Evolutionary conservation across 2,888 invertebrate genomes (phyloP), one percentile per base, ranked within the genome.

Genomic region (Clostera curtula): DNA sequence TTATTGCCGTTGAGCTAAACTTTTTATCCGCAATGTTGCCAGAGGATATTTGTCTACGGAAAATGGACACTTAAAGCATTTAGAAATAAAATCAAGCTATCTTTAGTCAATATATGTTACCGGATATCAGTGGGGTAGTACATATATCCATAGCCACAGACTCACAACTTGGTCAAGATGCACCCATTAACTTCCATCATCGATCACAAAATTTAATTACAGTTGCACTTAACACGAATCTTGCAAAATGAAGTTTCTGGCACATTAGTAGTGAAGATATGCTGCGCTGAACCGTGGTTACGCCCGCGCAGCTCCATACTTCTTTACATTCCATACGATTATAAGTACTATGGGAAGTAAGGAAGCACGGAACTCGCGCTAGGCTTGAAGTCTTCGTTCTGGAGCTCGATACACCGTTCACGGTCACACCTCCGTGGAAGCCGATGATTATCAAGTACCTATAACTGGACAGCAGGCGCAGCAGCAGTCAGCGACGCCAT

Each of bases 321-420:
- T 95, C 95, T 95, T 95, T 95, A 95, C 95, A 95, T 95, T 95
- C 95, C 95, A 95, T 95, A 95, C 85, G 89, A 77, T 88, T 83
- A 82, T 68, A 87, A 86, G 75, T 86, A 91, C 91, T 94, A 93
- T 93, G 93, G 93, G 92, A 93, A 93, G 93, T 93, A 93, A 93
- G 92, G 93, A 94, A 94, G 94, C 92, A 94, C 93, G 93, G 93
- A 92, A 91, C 92, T 89, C 85, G 86, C 87, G 85, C 85, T 74
- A 85, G 85, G 87, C 85, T 71, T 58, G 55, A 17, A 33, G 33
- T 66, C 66, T 75, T 72, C 67, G 37, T 23, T 70, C 62, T 72
- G 70, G 58, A 41, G 33, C 40, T 31, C 34, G 53, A 40, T 44
- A 49, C n/a, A 35, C 40, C 42, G 42, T 47, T 47, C 43, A 32